Conservation (phyloP, 2,888 invertebrate species). For the Andrena minutula region DNA sequence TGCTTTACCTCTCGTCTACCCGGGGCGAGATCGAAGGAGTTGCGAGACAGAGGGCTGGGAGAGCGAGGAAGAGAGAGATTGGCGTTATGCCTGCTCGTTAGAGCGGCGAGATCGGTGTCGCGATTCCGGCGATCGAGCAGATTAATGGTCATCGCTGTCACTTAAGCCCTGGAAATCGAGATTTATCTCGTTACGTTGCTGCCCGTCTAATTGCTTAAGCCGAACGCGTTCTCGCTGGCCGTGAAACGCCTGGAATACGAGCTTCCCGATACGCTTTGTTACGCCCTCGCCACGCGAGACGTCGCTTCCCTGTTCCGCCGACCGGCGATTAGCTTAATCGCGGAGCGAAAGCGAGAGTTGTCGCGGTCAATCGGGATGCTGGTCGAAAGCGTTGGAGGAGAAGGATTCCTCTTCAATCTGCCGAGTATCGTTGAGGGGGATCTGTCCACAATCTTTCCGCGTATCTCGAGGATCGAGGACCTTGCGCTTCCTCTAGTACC, state of each 20-base stretch:
- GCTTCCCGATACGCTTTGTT: constrained; percentile 5
- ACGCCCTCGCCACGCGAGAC: not conserved
- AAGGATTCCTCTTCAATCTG: not conserved
- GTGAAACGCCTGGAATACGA: constrained; percentile 1
- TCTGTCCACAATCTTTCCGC: no score
- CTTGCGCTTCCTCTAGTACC: no score
- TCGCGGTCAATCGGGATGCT: not conserved
- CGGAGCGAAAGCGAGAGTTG: constrained; percentile 22
- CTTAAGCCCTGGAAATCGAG: constrained; percentile 69
- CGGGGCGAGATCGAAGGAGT: constrained; percentile 25
- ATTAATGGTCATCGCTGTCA: constrained; percentile 73
- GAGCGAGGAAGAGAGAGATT: constrained; percentile 41
- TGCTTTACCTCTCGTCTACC: not conserved
- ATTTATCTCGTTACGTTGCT: constrained; percentile 65
- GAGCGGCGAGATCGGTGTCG: constrained; percentile 70
- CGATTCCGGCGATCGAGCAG: constrained; percentile 69
- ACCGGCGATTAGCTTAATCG: constrained; percentile 23
- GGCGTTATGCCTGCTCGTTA: constrained; percentile 73
- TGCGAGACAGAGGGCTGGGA: not conserved
- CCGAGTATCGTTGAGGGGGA: not conserved
- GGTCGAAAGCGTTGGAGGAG: not conserved
- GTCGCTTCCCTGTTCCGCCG: not conserved
- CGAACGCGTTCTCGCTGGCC: constrained; percentile 5
- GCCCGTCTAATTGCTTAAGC: constrained; percentile 66
- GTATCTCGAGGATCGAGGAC: no score